Evolutionary conservation across 2,113 vertebrate genomes (phyloP), one percentile per base, ranked within the genome.

Genomic region (Procavia capensis): DNA sequence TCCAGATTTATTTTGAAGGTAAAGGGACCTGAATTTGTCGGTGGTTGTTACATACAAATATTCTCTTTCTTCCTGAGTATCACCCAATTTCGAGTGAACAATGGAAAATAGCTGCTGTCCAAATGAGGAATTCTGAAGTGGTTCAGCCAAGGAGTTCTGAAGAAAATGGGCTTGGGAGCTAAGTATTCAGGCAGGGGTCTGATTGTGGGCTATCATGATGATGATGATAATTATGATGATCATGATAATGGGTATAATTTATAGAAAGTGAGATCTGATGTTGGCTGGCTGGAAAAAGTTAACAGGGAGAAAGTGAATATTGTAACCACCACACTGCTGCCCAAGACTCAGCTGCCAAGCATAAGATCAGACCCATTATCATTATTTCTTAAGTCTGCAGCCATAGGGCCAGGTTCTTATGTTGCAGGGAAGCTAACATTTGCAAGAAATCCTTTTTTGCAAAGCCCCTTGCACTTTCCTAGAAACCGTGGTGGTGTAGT

Each of bases 381-480:
- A 85, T 85, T 87, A 64, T 54, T 93, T 89, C 57, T 85, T 88
- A 95, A 78, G 6, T 61, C 74, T 41, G 34, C 29, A 82, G 6
- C 61, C 68, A 66, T 19, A 22, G 74, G 31, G 36, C 29, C 16
- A 80, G 63, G 27, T 90, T 79, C 96, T 84, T 50, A 68, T 39
- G 8, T 5, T 63, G n/a, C 29, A 70, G 50, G 63, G 78, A 76
- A 97, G 61, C 85, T 81, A 94, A 93, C 85, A 80, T 89, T 64
- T 91, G 88, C 74, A 88, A 36, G 74, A 94, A 90, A 80, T 54
- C 13, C 54, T 92, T 95, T 81, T 19, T 11, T 97, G 95, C 95
- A 88, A 95, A 97, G 88, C 43, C 93, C 66, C 95, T 96, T 75
- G 82, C 25, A 29, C 0, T 96, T 87, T 88, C 29, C 39, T 72